A percentile compares a stretch with the other conserved stretches of the same genome.
Conservation (phyloP, 2,797 vertebrate species). For the Florisuga fusca region DNA sequence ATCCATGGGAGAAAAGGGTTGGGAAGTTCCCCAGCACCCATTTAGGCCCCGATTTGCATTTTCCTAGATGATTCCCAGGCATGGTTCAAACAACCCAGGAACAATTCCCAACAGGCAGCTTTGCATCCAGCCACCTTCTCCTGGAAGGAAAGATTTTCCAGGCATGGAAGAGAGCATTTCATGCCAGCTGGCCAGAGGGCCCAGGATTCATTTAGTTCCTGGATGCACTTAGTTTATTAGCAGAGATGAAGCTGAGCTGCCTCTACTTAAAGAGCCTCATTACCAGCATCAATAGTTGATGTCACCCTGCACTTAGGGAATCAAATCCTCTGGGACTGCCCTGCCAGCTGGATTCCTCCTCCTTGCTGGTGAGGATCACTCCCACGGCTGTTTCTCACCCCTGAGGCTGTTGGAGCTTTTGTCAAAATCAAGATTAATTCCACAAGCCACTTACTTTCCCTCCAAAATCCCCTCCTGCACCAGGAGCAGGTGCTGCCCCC, state of each 20-base stretch:
- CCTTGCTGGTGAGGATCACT: rapidly evolving
- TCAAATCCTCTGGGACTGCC: background rate
- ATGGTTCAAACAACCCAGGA: background rate
- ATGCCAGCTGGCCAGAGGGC: slow-evolving; percentile 49
- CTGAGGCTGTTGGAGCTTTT: background rate
- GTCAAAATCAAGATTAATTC: background rate
- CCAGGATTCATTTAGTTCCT: background rate
- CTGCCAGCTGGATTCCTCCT: background rate
- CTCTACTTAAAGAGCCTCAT: background rate
- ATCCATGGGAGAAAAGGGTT: background rate
- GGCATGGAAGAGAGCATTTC: background rate
- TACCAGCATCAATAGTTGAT: background rate
- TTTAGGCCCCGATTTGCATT: background rate
- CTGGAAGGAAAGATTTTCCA: background rate
- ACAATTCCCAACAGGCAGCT: background rate
- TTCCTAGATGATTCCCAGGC: slow-evolving; percentile 12
- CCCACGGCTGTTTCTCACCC: rapidly evolving
- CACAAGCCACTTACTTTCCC: background rate
- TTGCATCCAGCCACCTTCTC: background rate
- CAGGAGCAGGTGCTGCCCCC: background rate
- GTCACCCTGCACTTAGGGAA: background rate
- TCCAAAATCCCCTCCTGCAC: background rate
- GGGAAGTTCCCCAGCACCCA: background rate
- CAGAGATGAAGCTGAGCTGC: background rate
- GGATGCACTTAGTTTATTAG: slow-evolving; percentile 37